These are phyloP conservation scores for Sebastiscus tertius DNA, from an alignment of 2,797 vertebrate genomes.

Conservation along the genomic window DNA sequence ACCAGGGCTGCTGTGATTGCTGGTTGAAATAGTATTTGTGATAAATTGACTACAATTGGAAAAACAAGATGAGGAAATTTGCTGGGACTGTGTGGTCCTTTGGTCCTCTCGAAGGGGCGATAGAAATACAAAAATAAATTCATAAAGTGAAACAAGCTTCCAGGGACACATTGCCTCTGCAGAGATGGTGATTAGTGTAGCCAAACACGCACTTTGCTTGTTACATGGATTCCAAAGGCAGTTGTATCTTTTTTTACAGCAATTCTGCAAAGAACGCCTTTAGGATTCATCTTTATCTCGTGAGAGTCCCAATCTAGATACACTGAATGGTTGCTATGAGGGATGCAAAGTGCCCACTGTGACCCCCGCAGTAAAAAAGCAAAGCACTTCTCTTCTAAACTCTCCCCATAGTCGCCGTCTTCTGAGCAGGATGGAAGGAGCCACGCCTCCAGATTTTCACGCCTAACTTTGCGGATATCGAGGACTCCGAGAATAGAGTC, in stretches of 20 bases:
- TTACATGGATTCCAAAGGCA: not conserved
- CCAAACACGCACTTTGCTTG: not conserved
- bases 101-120: not conserved
- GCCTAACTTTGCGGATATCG: slow-evolving; percentile 1
- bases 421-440: not conserved
- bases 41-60: not conserved
- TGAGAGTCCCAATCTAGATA: not conserved
- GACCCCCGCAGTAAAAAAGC: not conserved
- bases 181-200: not conserved
- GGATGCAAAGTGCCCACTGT: slow-evolving; percentile 1
- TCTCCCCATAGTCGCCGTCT: not conserved
- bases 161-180: slow-evolving; percentile 6
- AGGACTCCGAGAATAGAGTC: slow-evolving; percentile 22
- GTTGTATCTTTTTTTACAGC: not conserved
- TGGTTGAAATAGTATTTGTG: not conserved
- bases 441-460: not conserved
- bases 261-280: slow-evolving; percentile 5
- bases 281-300: not conserved
- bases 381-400: not conserved
- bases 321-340: not conserved
- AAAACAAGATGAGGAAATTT: not conserved
- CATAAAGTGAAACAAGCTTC: slow-evolving; percentile 5
- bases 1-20: not conserved
- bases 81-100: not conserved
- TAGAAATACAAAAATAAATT: slow-evolving; percentile 14